Evolutionary conservation across 2,888 invertebrate species (phyloP).

Genomic region (Rhingia rostrata): DNA sequence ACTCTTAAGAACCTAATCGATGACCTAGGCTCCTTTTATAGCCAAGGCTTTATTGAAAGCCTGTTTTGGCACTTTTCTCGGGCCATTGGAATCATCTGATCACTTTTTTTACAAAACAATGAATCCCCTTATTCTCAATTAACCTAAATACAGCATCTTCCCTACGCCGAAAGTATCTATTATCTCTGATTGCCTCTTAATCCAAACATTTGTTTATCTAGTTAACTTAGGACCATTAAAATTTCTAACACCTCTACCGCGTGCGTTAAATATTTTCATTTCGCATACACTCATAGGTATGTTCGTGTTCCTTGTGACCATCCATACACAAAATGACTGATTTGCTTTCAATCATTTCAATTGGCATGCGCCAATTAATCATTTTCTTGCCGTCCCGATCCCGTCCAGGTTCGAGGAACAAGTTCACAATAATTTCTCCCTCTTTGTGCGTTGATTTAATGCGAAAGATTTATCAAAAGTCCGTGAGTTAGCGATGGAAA

Average conservation of each 20-base stretch:
- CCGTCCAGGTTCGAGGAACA: slow-evolving; percentile 5
- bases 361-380: slow-evolving; percentile 64
- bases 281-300: background rate
- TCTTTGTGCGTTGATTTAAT: slow-evolving; percentile 61
- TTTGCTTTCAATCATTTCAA: slow-evolving; percentile 61
- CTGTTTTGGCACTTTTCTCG: too few relatives aligned
- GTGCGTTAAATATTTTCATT: slow-evolving; percentile 1
- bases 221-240: slow-evolving; percentile 4
- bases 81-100: too few relatives aligned
- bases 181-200: too few relatives aligned
- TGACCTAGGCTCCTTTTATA: too few relatives aligned
- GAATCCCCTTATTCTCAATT: too few relatives aligned
- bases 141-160: too few relatives aligned
- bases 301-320: background rate
- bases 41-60: too few relatives aligned
- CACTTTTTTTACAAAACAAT: too few relatives aligned
- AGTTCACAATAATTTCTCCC: slow-evolving; percentile 29
- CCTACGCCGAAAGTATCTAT: too few relatives aligned
- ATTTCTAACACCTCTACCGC: slow-evolving; percentile 16
- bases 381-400: slow-evolving; percentile 4
- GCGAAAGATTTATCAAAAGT: slow-evolving; percentile 58
- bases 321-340: slow-evolving; percentile 32
- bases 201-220: background rate
- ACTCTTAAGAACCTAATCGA: too few relatives aligned
- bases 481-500: slow-evolving; percentile 25